Conservation (phyloP, 2,888 invertebrate genomes). For the Lochmaea capreae region DNA sequence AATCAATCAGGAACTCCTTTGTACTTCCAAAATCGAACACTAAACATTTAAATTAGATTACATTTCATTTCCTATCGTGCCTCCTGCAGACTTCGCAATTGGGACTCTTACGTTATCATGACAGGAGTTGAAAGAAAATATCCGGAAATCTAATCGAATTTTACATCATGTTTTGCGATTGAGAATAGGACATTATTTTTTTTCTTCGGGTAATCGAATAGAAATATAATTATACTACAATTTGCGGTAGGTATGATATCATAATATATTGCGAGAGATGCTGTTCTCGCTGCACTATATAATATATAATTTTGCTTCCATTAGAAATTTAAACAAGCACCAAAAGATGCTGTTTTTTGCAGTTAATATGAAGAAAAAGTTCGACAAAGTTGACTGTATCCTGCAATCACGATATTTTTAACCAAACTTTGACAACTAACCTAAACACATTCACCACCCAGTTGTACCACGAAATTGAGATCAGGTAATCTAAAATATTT, state of each 20-base stretch:
- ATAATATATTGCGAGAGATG: neutral
- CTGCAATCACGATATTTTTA: no score
- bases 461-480: no score
- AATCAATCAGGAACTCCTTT: conserved; percentile 48
- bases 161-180: conserved; percentile 30
- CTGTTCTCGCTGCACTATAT: no score
- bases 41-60: conserved; percentile 56
- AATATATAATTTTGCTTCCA: no score
- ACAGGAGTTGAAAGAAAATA: conserved; percentile 38
- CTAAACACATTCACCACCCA: no score
- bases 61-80: conserved; percentile 54
- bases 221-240: conserved; percentile 12
- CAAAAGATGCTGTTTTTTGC: no score
- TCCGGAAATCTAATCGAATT: conserved; percentile 40
- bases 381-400: no score
- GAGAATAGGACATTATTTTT: conserved; percentile 17
- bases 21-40: conserved; percentile 51
- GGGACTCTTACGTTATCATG: conserved; percentile 40
- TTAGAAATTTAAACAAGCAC: no score
- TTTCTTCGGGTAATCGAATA: conserved; percentile 28
- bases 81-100: conserved; percentile 52
- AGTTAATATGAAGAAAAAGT: no score
- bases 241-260: no score
- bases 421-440: no score
- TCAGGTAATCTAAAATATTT: no score